Base-by-base conservation (phyloP, 92 coral and sea anemone genomes). In the Umimayanthus kanabou region DNA sequence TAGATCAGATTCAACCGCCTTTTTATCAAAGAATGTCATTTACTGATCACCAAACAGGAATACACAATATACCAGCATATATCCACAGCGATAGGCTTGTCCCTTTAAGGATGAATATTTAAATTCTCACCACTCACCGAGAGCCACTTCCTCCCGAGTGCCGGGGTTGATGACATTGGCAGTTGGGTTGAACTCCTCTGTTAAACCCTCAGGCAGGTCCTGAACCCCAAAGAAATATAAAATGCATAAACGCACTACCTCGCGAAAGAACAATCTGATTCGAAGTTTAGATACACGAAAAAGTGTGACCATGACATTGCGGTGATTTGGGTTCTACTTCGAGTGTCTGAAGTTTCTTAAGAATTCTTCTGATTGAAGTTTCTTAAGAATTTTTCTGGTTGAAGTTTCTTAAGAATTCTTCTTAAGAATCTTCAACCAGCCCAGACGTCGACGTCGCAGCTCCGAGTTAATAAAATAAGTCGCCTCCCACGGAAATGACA, bases 151-250 rank as follows among this genome's bases (percentile, higher is more conserved):
- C 77, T 96, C 91, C 73, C 89, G 45, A 20, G 86, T 91, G 10
- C 91, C 94, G 1, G 98, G 94, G 67, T 96, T 91, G 4, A 94
- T 29, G 37, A 94, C 98, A 3, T 80, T 28, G 20, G 86, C 94
- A 42, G 83, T 73, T 15, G 97, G 93, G 80, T 94, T 92, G 15
- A 61, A 55, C 33, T 91, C 89, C 67, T 94, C 92, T 33, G 64
- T 29, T 87, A 90, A 39, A 7, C 82, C 96, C 42, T 91, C 96
- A 15, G 90, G 92, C 15, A 79, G 58, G 13, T 71, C 92, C 89
- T 90, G 53, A 26, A 25, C 4, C 6, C 57, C 33, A 43, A 11
- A 43, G 26, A 80, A 37, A 20, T 5, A 82, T 58, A 28, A 76
- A 58, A 40, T 57, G 15, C 0, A 40, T 57, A 55, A 7, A 28